Conservation (phyloP, 2,888 invertebrate genomes). For the Protodeltote pygarga region DNA sequence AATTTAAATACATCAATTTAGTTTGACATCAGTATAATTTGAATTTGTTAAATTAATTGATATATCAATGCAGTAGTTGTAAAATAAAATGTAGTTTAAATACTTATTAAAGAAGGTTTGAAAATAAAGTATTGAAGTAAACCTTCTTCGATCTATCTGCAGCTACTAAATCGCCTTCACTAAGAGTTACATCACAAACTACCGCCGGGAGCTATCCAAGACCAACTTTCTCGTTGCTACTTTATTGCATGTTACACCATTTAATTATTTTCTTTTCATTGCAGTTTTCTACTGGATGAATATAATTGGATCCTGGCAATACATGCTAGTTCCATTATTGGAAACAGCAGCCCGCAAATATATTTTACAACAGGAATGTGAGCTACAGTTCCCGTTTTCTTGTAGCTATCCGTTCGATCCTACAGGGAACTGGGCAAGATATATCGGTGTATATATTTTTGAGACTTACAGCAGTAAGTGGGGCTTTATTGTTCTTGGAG, state of each 20-base stretch:
- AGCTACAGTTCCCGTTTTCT: conserved; percentile 58
- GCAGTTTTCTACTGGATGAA: conserved; percentile 62
- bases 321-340: conserved; percentile 55
- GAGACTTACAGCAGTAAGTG: conserved; percentile 65
- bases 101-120: no score
- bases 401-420: conserved; percentile 65
- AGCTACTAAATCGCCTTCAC: conserved; percentile 7
- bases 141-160: no score
- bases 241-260: conserved; percentile 24
- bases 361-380: conserved; percentile 55
- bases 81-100: no score
- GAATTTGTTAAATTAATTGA: no score
- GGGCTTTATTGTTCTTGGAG: conserved; percentile 37
- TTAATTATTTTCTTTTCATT: conserved; percentile 34
- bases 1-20: no score
- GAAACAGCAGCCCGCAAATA: conserved; percentile 54
- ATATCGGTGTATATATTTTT: conserved; percentile 61
- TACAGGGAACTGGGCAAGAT: conserved; percentile 56
- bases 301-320: conserved; percentile 58
- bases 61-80: no score
- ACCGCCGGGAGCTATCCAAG: conserved; percentile 4
- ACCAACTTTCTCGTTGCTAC: conserved; percentile 3
- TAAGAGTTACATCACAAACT: conserved; percentile 26
- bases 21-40: no score
- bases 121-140: no score